Evolutionary conservation across 2,797 vertebrate genomes (phyloP).

Genomic region (Forpus xanthops): DNA sequence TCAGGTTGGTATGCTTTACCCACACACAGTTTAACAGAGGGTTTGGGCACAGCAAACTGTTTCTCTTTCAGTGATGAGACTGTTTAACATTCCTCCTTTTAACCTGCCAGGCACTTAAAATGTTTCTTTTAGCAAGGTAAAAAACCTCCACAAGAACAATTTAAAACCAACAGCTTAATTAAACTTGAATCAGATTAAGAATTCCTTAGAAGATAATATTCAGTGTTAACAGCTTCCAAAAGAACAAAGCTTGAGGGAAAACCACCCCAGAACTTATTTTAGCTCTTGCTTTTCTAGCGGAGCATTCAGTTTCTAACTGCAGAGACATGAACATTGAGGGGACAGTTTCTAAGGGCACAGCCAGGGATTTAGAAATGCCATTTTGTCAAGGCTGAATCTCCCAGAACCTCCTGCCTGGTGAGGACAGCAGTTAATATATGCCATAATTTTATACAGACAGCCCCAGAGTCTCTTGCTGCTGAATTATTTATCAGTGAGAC

Average conservation of each 20-base stretch:
- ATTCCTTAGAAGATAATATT: background rate
- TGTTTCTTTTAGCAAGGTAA: background rate
- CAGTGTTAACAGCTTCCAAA: background rate
- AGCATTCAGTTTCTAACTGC: background rate
- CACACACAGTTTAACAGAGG: background rate
- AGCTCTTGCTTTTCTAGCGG: background rate
- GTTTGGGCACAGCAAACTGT: background rate
- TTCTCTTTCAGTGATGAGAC: background rate
- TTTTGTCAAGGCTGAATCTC: background rate
- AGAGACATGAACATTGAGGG: background rate
- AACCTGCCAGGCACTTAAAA: background rate
- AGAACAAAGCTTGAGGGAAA: background rate
- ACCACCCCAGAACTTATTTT: background rate
- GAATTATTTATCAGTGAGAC: conserved; percentile 52
- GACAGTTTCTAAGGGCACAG: background rate
- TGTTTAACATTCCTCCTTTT: background rate
- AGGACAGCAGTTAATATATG: conserved; percentile 28
- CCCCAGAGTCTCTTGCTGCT: background rate
- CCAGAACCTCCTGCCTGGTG: background rate
- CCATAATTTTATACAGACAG: conserved; percentile 19
- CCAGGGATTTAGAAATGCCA: background rate
- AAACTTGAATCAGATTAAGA: background rate
- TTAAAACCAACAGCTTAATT: background rate
- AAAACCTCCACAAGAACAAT: background rate
- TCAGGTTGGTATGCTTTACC: background rate